phyloP scores from a whole-genome alignment of 1,140 invertebrate genomes.

The Phortica variegata region DNA sequence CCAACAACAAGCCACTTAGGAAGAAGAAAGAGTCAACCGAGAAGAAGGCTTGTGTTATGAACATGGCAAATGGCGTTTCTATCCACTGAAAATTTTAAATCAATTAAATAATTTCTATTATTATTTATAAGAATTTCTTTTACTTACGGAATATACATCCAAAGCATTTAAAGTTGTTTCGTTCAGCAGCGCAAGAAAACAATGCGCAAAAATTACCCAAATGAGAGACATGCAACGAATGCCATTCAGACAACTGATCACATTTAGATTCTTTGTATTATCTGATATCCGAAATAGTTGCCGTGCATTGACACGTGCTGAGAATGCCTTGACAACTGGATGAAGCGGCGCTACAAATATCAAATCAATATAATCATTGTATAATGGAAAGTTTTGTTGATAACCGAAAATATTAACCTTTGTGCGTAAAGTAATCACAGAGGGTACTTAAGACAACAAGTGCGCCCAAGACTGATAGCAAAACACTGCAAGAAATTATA shows the following conservation, averaged over 20 bases:
- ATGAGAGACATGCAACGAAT: not conserved
- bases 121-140: not conserved
- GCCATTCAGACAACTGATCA: constrained; percentile 1
- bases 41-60: constrained; percentile 60
- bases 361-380: no score
- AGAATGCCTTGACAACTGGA: constrained; percentile 12
- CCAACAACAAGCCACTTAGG: constrained; percentile 66
- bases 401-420: not conserved
- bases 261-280: not conserved
- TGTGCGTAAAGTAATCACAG: not conserved
- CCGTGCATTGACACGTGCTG: constrained; percentile 18
- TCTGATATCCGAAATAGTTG: constrained; percentile 11
- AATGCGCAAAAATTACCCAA: constrained; percentile 1
- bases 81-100: constrained; percentile 40
- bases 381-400: not conserved
- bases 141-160: not conserved
- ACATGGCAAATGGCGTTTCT: constrained; percentile 60
- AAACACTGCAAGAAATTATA: not conserved
- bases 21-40: constrained; percentile 69
- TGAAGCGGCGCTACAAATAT: not conserved
- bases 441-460: not conserved
- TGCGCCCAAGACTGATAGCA: not conserved
- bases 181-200: not conserved
- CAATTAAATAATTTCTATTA: constrained; percentile 9
- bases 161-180: not conserved